Evolutionary conservation across 2,797 vertebrate species (phyloP).

Genomic region (Sus cebifrons): DNA sequence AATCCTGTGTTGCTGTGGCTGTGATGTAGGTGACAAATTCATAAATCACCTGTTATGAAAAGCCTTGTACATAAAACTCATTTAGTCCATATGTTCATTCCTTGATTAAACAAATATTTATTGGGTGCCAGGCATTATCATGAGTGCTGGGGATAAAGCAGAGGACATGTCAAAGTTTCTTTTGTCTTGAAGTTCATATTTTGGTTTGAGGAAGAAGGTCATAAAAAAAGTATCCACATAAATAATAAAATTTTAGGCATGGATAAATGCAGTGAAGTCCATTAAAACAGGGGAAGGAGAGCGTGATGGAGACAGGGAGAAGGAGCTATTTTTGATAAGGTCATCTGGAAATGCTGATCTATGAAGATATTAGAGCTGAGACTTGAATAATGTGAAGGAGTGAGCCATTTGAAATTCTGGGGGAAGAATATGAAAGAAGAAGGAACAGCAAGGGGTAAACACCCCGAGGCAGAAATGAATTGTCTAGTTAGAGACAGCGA

Average conservation of each 20-base stretch:
- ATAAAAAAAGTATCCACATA: not conserved
- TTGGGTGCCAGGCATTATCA: not conserved
- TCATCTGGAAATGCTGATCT: not conserved
- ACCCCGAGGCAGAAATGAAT: not conserved
- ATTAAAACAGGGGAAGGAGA: not conserved
- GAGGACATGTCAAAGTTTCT: constrained; percentile 3
- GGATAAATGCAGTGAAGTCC: not conserved
- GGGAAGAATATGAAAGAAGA: not conserved
- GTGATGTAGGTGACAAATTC: not conserved
- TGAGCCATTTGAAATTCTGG: not conserved
- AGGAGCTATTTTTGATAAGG: not conserved
- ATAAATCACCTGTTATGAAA: not conserved
- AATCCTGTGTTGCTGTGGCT: too few relatives aligned
- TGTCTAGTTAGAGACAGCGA: not conserved
- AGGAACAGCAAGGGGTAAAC: not conserved
- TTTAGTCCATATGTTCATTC: not conserved
- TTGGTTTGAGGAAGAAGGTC: not conserved
- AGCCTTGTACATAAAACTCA: not conserved
- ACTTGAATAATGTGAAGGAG: not conserved
- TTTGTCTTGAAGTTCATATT: not conserved
- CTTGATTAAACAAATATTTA: constrained; percentile 10
- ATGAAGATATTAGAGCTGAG: not conserved
- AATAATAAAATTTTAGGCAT: not conserved
- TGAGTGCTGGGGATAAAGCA: not conserved
- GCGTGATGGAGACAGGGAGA: not conserved